A percentile compares a stretch with the other conserved stretches of the same genome.
Evolutionary conservation across 53 echinoderm and acorn worm genomes (phyloP).

Genomic region (Patiria pectinifera): DNA sequence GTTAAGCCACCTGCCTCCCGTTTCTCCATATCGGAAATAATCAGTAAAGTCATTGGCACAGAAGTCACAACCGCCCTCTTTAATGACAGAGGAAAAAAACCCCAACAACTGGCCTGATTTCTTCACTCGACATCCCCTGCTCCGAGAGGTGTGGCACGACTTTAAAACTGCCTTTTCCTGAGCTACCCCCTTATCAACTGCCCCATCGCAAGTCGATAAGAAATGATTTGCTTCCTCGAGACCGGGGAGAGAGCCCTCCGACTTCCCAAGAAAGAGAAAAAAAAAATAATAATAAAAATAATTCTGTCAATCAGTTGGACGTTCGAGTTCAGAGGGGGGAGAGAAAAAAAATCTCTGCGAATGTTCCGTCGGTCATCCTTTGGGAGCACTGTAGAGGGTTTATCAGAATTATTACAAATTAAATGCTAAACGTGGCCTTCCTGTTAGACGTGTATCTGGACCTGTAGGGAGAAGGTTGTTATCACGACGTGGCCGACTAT

Average conservation of each 20-base stretch:
- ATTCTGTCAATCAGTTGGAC: constrained; percentile 37
- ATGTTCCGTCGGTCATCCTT: constrained; percentile 17
- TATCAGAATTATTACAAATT: constrained; percentile 44
- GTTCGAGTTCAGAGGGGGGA: background rate
- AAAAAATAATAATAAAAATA: background rate
- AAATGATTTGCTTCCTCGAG: constrained; percentile 49
- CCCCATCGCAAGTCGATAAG: constrained; percentile 29
- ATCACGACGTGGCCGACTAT: constrained; percentile 30
- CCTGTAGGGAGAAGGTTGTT: background rate
- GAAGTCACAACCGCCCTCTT: constrained; percentile 5
- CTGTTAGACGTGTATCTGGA: constrained; percentile 25
- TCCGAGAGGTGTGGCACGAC: background rate
- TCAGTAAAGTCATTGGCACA: constrained; percentile 38
- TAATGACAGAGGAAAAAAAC: background rate
- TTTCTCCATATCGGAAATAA: constrained; percentile 18
- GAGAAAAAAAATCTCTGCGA: constrained; percentile 21
- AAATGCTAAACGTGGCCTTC: constrained; percentile 43
- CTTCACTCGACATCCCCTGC: background rate
- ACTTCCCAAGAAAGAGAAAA: background rate
- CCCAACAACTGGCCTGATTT: background rate
- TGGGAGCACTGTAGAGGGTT: constrained; percentile 7
- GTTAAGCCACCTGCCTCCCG: background rate
- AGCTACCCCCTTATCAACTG: constrained; percentile 4
- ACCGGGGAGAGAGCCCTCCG: background rate
- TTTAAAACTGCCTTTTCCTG: background rate